Base-by-base conservation (phyloP, 64 coral and sea anemone genomes). In the Hydrozoanthus tunicans region DNA sequence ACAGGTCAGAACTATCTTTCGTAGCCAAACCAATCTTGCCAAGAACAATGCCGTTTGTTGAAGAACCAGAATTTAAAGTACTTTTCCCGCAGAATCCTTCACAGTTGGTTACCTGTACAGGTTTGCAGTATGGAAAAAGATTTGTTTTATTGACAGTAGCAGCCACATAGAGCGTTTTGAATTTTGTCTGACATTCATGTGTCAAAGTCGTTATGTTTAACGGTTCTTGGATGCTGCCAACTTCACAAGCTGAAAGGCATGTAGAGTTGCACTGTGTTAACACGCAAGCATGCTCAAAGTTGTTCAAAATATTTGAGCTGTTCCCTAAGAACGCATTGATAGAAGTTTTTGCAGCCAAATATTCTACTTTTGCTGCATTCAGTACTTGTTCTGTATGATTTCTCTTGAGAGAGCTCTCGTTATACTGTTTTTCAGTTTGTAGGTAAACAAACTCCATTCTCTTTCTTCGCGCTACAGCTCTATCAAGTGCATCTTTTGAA, bases 171-270 rank as follows among this genome's bases (percentile, higher is more conserved):
- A 43, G 67, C 10, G 67, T 73, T 17, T 75, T 70, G 11, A 59
- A 88, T 25, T 88, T 88, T 3, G 84, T 88, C 20, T 88, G 52
- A 58, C 84, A 88, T 17, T 74, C 23, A 61, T 69, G 84, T 74
- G 84, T 74, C 69, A 14, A 58, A 23, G 69, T 88, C 26, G 67
- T 17, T 52, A 26, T 61, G 84, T 88, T 88, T 8, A 88, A 43
- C 20, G 43, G 53, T 74, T 88, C 84, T 73, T 88, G 56, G 12
- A 59, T 5, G 4, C 51, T 60, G 13, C 61, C 52, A 12, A 88
- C 84, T 26, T 73, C 68, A 32, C 84, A 88, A 58, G 52, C 70
- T 53, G 84, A 88, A 59, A 59, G 20, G 56, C 84, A 88, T 52
- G 84, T 60, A 56, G 25, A 74, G 55, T 73, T 88, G 6, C 84